Evolutionary conservation across 1,140 invertebrate species (phyloP), one percentile per base, ranked within the genome.

Genomic region (Drosophila parvula): DNA sequence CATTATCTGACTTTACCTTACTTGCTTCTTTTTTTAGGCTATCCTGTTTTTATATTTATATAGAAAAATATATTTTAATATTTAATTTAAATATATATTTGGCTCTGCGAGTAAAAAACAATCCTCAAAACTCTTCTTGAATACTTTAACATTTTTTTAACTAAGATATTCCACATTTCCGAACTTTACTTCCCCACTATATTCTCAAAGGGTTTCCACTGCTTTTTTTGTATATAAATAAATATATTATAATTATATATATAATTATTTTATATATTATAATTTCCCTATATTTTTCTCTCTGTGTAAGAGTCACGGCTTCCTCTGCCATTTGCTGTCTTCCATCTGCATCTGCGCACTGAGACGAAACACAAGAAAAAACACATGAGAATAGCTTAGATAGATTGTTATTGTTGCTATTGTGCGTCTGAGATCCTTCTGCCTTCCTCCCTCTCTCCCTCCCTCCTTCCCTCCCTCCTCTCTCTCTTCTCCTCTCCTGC

Each of bases 341-440:
- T 50, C 14, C 69, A 44, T 59, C 53, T 77, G 62, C 71, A 70
- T 76, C 70, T 80, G 78, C 78, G 45, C 60, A 41, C 34, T 44
- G 36, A 41, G 32, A 36, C 32, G 44, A 43, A 47, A 4, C n/a
- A 30, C 28, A 5, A 9, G 16, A 50, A 50, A 38, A 65, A 30
- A 47, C 63, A 30, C 28, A 70, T 38, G 18, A 38, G 16, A 70
- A 47, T 14, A 14, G 12, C 50, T 0, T 8, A 30, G 30, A 5
- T 8, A 36, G 34, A 70, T 45, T 57, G 68, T 71, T 71, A 69
- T 65, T 68, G 30, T 60, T 48, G 45, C 56, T 81, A 40, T 70
- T 70, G 50, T 71, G 59, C 58, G 41, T 61, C 70, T 74, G 16
- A 36, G 82, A 82, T 85, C 74, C 83, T 27, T 44, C 47, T 81